These are phyloP conservation scores for Silurus lanzhouensis DNA, from an alignment of 2,797 vertebrate species.

Conservation along the genomic window DNA sequence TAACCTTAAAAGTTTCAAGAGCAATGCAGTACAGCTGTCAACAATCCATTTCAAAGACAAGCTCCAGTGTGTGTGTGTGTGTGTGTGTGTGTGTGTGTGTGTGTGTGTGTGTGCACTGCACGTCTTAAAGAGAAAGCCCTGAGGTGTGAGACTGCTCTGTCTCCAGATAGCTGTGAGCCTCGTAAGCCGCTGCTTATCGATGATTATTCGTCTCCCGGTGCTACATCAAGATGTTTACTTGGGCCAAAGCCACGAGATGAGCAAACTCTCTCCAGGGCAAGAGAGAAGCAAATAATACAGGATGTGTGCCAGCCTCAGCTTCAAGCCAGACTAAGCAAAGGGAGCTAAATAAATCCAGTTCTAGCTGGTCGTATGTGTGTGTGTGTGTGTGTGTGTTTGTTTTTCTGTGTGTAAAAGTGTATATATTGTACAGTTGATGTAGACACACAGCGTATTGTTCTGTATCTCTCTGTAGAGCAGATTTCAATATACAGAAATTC, in stretches of 20 bases:
- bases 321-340: constrained; percentile 39
- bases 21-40: constrained; percentile 11
- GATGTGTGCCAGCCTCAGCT: constrained; percentile 39
- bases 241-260: constrained; percentile 46
- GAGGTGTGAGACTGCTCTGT: constrained; percentile 27
- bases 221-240: constrained; percentile 55
- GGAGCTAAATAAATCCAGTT: constrained; percentile 38
- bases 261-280: constrained; percentile 38
- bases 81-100: background rate
- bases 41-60: constrained; percentile 1
- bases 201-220: constrained; percentile 46
- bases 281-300: constrained; percentile 45
- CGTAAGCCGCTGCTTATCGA: constrained; percentile 47
- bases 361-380: constrained; percentile 4
- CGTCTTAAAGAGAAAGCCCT: constrained; percentile 19
- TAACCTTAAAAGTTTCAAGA: constrained; percentile 15
- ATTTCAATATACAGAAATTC: background rate
- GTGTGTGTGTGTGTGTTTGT: background rate
- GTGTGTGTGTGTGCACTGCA: background rate
- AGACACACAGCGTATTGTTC: background rate
- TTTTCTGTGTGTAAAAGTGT: background rate
- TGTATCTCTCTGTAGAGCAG: background rate
- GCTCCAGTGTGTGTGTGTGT: background rate
- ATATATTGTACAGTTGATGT: background rate
- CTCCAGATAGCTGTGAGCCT: constrained; percentile 28